Evolutionary conservation across 2,888 invertebrate species (phyloP), one percentile per base, ranked within the genome.

Genomic region (Rhamnusium bicolor): DNA sequence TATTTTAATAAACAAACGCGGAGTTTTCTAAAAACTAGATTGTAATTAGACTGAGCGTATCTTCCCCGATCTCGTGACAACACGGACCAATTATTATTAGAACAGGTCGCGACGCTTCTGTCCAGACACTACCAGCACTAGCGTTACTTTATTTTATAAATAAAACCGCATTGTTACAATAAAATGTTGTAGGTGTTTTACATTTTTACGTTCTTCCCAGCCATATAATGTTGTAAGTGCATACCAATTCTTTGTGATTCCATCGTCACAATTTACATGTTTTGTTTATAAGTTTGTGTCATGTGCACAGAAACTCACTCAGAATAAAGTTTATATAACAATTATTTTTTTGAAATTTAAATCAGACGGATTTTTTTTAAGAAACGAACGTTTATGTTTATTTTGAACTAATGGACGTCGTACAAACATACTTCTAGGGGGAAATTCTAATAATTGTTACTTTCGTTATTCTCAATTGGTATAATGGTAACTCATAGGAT

Each of bases 101-200:
- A 79, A 67, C 79, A 76, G 72, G 77, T 73, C 78, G 76, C 70
- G 74, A 54, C 74, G 78, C 73, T 72, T 70, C 73, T 69, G 68
- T 74, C 73, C 73, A 76, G 73, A 78, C 75, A 53, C 65, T 71
- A 71, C 72, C 51, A 73, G 72, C 73, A 51, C 72, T 73, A 76
- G 76, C 67, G 67, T 46, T 67, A 67, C 71, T 74, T 75, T 78
- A 77, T 78, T 78, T 77, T 76, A 76, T 76, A 74, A 76, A 78
- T 78, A 76, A 74, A 78, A 69, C 62, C 53, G 49, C 76, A 74
- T 76, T 78, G 76, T 74, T 65, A 71, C 71, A 65, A 65, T 70
- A 62, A 69, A 69, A 69, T 56, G 19, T 56, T 46, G 67, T 32
- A 32, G 67, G 67, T 40, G 67, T n/a, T 56, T 46, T 21, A 10